Percentiles rank a stretch among this genome's conserved stretches.
Conservation (phyloP, 2,113 vertebrate species). For the Cyanistes caeruleus region DNA sequence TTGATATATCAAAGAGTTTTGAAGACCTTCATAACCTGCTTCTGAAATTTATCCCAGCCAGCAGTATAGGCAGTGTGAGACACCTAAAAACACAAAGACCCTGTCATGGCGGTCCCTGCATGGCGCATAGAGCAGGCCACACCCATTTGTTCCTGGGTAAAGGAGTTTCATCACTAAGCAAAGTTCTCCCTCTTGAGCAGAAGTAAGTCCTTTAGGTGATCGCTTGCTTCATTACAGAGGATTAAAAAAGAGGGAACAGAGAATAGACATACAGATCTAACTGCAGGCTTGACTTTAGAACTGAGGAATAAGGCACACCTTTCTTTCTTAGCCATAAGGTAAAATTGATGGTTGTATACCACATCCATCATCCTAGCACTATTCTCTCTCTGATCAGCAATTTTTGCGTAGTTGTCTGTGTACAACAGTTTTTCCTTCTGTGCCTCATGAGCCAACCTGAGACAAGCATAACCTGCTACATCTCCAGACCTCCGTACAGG, state of each 20-base stretch:
- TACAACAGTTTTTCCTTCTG: not conserved
- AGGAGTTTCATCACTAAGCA: not conserved
- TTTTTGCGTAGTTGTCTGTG: not conserved
- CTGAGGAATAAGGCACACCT: not conserved
- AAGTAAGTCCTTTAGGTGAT: not conserved
- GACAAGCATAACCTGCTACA: not conserved
- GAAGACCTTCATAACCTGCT: not conserved
- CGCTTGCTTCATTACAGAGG: not conserved
- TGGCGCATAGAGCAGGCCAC: not conserved
- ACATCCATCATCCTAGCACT: not conserved
- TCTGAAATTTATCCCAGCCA: not conserved
- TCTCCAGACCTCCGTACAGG: not conserved
- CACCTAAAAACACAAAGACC: not conserved
- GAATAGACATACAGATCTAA: not conserved
- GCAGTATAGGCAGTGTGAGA: not conserved
- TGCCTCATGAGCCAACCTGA: not conserved
- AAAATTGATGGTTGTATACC: not conserved
- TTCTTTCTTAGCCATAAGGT: not conserved
- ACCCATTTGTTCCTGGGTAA: rapidly evolving
- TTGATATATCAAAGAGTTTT: not conserved
- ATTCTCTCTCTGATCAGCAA: not conserved
- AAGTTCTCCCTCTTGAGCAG: not conserved
- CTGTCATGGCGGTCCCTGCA: not conserved
- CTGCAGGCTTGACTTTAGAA: not conserved
- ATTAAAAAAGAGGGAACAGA: not conserved